phyloP scores from a whole-genome alignment of 2,113 vertebrate species.

The Pogona vitticeps region DNA sequence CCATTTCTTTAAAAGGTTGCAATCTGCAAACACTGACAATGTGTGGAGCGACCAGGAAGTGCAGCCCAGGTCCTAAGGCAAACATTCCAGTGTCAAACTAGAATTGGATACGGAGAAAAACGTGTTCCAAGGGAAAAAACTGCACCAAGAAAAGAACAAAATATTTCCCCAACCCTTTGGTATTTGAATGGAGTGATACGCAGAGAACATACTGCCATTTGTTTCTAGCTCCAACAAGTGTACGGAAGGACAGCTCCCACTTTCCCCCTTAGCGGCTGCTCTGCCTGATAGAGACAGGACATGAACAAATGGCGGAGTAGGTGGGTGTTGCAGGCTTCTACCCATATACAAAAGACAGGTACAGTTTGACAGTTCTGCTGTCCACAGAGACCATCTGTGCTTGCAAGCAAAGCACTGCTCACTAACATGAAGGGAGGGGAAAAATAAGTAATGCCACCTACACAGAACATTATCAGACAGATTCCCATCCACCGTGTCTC shows the following conservation, averaged over 20 bases:
- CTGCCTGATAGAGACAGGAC: not conserved
- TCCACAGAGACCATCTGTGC: not conserved
- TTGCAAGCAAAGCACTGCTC: conserved; percentile 27
- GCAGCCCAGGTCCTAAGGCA: not conserved
- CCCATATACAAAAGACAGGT: conserved; percentile 24
- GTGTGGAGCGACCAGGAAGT: not conserved
- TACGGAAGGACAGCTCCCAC: not conserved
- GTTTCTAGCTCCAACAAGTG: not conserved
- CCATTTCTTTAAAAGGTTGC: not conserved
- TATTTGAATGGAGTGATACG: not conserved
- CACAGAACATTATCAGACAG: not conserved
- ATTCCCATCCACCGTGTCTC: conserved; percentile 12
- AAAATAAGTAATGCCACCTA: conserved; percentile 30
- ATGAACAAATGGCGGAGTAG: conserved; percentile 15
- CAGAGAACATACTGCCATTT: conserved; percentile 29
- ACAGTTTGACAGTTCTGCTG: conserved; percentile 25
- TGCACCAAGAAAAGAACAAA: conserved; percentile 9
- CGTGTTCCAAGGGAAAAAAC: not conserved
- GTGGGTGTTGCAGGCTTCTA: not conserved
- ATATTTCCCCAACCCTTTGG: not conserved
- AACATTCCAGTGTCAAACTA: not conserved
- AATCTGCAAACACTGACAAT: not conserved
- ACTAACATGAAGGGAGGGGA: conserved; percentile 28
- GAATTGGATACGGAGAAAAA: not conserved
- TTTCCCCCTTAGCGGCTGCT: not conserved